Conservation (phyloP, 2,888 invertebrate species). For the Choristoneura rosaceana region DNA sequence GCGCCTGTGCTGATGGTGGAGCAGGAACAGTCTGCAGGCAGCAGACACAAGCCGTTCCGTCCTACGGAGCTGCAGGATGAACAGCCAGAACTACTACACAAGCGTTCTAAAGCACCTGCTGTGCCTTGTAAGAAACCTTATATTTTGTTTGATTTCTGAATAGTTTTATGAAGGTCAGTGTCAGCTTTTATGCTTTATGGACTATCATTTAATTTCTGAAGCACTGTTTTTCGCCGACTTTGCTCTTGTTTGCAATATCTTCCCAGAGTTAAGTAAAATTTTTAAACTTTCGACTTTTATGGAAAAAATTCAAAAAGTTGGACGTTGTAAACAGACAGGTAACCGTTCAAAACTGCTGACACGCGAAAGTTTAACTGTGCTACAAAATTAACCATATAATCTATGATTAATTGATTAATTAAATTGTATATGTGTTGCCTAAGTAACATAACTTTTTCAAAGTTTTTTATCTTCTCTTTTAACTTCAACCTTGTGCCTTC, state of each 20-base stretch:
- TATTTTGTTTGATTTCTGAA: conserved; percentile 1
- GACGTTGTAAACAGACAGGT: too few species aligned
- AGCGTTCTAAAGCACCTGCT: conserved; percentile 66
- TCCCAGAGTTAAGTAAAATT: not conserved
- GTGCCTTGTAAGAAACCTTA: conserved; percentile 61
- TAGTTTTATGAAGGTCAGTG: not conserved
- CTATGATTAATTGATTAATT: too few species aligned
- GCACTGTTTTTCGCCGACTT: not conserved
- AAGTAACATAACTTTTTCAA: too few species aligned
- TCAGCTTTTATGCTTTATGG: not conserved
- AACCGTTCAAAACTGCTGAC: too few species aligned
- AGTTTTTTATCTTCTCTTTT: too few species aligned
- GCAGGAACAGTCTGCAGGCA: conserved; percentile 60
- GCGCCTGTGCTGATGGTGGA: conserved; percentile 62
- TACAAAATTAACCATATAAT: too few species aligned
- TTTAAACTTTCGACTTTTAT: not conserved
- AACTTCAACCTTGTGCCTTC: too few species aligned
- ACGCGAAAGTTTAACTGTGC: too few species aligned
- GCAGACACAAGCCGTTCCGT: conserved; percentile 60
- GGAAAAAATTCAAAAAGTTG: too few species aligned
- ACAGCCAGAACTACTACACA: conserved; percentile 58
- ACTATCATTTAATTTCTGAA: not conserved
- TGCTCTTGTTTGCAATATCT: not conserved
- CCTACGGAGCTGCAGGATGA: conserved; percentile 63
- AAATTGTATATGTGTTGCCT: too few species aligned